A percentile compares a stretch with the other conserved stretches of the same genome.
Evolutionary conservation across 2,113 vertebrate genomes (phyloP).

Genomic region (Spea multiplicata): DNA sequence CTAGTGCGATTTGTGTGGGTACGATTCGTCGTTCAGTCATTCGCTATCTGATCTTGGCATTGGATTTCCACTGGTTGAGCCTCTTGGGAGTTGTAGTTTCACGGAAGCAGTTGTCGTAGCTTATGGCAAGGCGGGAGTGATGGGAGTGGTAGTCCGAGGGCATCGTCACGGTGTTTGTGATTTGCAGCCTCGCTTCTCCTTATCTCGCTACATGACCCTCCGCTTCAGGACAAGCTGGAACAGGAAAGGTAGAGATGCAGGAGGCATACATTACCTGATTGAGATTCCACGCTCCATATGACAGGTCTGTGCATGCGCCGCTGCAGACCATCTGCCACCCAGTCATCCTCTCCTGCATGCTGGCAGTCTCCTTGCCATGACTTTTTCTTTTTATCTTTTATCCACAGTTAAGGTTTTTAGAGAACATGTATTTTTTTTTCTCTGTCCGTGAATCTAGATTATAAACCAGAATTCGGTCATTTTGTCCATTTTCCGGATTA

Average conservation of each 20-base stretch:
- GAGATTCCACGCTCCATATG: slow-evolving; percentile 25
- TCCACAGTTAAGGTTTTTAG: background rate
- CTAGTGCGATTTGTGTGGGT: too few relatives aligned
- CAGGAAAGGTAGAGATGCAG: slow-evolving; percentile 1
- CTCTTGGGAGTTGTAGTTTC: too few relatives aligned
- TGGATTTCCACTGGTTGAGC: too few relatives aligned
- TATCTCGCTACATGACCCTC: background rate
- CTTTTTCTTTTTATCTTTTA: background rate
- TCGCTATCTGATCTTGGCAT: too few relatives aligned
- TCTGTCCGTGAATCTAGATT: too few relatives aligned
- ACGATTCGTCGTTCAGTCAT: too few relatives aligned
- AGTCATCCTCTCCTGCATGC: background rate
- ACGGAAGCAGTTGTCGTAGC: too few relatives aligned
- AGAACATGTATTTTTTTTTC: too few relatives aligned
- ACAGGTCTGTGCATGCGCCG: slow-evolving; percentile 23
- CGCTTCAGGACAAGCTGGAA: slow-evolving; percentile 14
- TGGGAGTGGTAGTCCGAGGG: too few relatives aligned
- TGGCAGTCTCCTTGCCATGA: slow-evolving; percentile 5
- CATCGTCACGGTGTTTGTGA: background rate
- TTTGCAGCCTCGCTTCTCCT: background rate
- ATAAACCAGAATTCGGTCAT: too few relatives aligned
- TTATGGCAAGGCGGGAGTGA: too few relatives aligned
- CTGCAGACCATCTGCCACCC: slow-evolving; percentile 21
- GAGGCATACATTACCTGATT: background rate
- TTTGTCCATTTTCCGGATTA: too few relatives aligned